Evolutionary conservation across 2,888 invertebrate genomes (phyloP).

Genomic region (Synergus japonicus): DNA sequence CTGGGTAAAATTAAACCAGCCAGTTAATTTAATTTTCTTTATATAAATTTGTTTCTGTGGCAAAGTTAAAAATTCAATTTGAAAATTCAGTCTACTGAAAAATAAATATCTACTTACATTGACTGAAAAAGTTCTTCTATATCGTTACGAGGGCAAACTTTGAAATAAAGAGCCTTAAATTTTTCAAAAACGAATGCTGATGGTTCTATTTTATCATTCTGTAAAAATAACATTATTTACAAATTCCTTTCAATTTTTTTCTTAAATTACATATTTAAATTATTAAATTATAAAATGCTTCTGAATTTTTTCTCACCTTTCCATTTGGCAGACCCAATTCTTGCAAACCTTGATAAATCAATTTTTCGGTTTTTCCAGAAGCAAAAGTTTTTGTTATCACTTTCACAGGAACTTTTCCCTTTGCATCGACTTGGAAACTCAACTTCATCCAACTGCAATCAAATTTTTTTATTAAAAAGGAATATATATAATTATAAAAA

Average conservation of each 20-base stretch:
- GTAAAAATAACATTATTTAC: conserved; percentile 51
- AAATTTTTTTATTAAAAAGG: not conserved
- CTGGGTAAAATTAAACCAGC: not conserved
- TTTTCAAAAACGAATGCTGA: conserved; percentile 84
- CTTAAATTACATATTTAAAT: not conserved
- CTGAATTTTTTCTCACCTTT: conserved; percentile 61
- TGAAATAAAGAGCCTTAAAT: conserved; percentile 84
- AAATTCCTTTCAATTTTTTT: not conserved
- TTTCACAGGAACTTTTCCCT: conserved; percentile 83
- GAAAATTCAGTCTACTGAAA: not conserved
- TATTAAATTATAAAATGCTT: not conserved
- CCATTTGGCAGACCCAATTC: conserved; percentile 82
- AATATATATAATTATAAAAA: not conserved
- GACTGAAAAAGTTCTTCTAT: conserved; percentile 85
- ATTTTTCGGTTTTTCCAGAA: conserved; percentile 85
- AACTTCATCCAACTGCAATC: conserved; percentile 83
- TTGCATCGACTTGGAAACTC: conserved; percentile 82
- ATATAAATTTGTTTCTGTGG: too few species aligned
- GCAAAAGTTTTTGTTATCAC: conserved; percentile 84
- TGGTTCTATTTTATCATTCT: conserved; percentile 84
- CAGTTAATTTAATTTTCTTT: too few species aligned
- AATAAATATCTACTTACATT: conserved; percentile 77
- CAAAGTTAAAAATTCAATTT: too few species aligned
- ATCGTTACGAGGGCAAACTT: conserved; percentile 84
- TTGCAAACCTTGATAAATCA: conserved; percentile 83